Conservation (phyloP, 2,888 invertebrate species). For the Drosophila paramelanica region DNA sequence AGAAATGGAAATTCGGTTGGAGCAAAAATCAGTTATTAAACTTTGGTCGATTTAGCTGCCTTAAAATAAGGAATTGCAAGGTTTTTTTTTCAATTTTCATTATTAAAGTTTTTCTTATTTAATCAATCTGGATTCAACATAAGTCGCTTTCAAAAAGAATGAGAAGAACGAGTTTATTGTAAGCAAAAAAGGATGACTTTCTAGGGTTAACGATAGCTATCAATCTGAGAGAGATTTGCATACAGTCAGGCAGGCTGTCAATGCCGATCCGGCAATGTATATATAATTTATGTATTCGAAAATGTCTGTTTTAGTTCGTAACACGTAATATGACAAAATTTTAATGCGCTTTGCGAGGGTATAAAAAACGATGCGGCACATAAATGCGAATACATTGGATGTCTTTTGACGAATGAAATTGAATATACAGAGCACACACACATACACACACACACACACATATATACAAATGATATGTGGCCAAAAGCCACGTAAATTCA, state of each 20-base stretch:
- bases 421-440: conserved; percentile 34
- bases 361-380: conserved; percentile 44
- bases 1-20: too few relatives aligned
- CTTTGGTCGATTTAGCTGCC: too few relatives aligned
- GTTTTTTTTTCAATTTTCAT: too few relatives aligned
- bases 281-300: background rate
- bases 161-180: background rate
- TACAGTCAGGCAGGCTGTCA: background rate
- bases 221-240: background rate
- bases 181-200: too few relatives aligned
- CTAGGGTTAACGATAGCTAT: background rate
- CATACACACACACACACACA: conserved; percentile 10
- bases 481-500: conserved; percentile 69
- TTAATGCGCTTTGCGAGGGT: background rate
- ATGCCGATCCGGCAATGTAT: background rate
- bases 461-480: conserved; percentile 31
- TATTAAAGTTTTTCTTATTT: too few relatives aligned
- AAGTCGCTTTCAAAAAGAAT: background rate
- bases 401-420: conserved; percentile 68
- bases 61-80: too few relatives aligned
- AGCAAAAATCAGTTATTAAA: too few relatives aligned
- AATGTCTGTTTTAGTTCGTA: background rate
- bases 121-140: background rate
- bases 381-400: conserved; percentile 57
- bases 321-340: background rate